Percentiles rank a stretch among this genome's conserved stretches.
Evolutionary conservation across 1,140 invertebrate species (phyloP).

Genomic region (Cotesia glomerata): DNA sequence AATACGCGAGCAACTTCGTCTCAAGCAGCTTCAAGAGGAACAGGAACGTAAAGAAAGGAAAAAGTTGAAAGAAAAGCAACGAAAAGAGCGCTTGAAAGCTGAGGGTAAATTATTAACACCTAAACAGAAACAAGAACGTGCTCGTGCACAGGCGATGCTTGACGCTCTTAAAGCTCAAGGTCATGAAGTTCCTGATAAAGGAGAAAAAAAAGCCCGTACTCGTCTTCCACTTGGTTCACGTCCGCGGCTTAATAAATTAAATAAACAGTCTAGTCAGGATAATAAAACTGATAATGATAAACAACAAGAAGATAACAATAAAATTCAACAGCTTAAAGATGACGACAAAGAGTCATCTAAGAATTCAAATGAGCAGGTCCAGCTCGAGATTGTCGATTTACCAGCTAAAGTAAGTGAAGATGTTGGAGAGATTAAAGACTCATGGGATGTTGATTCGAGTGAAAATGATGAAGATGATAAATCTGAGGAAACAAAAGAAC

Average conservation of each 20-base stretch:
- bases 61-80: slow-evolving; percentile 94
- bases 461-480: slow-evolving; percentile 69
- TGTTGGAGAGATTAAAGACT: slow-evolving; percentile 76
- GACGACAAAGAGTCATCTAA: slow-evolving; percentile 52
- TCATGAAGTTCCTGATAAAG: slow-evolving; percentile 71
- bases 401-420: slow-evolving; percentile 57
- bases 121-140: slow-evolving; percentile 90
- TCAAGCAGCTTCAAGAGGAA: slow-evolving; percentile 80
- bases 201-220: slow-evolving; percentile 73
- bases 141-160: slow-evolving; percentile 85
- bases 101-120: slow-evolving; percentile 93
- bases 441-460: slow-evolving; percentile 81
- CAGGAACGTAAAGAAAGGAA: slow-evolving; percentile 88
- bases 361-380: slow-evolving; percentile 48
- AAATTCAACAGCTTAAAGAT: slow-evolving; percentile 49
- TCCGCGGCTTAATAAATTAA: slow-evolving; percentile 73
- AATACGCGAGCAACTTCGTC: slow-evolving; percentile 73
- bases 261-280: slow-evolving; percentile 56
- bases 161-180: slow-evolving; percentile 88
- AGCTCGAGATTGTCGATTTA: slow-evolving; percentile 66
- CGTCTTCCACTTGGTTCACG: slow-evolving; percentile 68
- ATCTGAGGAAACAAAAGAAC: slow-evolving; percentile 45
- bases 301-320: slow-evolving; percentile 39
- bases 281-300: slow-evolving; percentile 58
- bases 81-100: slow-evolving; percentile 89